Percentiles rank a stretch among this genome's conserved stretches.
Conservation (phyloP, 2,888 invertebrate species). For the Caenorhabditis sp. region DNA sequence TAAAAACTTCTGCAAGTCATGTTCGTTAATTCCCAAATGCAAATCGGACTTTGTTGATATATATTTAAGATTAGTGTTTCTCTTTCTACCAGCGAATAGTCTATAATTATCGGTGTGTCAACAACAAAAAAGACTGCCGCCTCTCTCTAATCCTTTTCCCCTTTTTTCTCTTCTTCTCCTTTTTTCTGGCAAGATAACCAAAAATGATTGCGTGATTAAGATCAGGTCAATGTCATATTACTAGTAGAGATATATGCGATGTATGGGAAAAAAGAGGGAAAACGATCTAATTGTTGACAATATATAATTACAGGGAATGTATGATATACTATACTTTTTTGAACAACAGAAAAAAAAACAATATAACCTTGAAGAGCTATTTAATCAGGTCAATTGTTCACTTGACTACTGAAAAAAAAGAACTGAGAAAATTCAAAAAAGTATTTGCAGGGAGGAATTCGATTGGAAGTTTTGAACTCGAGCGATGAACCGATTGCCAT, state of each 20-base stretch:
- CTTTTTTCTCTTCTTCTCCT: neutral
- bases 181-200: conserved; percentile 1
- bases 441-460: conserved; percentile 83
- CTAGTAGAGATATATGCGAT: neutral
- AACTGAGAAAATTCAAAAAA: conserved; percentile 6
- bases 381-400: conserved; percentile 9
- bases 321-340: neutral
- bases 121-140: no score
- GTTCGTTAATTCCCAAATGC: no score
- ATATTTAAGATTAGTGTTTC: neutral
- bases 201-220: conserved; percentile 15
- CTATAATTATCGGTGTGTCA: neutral
- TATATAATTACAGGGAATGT: neutral
- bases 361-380: no score
- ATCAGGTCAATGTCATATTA: conserved; percentile 42
- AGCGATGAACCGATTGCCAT: conserved; percentile 85
- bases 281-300: neutral
- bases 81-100: neutral
- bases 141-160: neutral
- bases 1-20: neutral
- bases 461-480: conserved; percentile 84
- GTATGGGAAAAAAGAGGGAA: no score
- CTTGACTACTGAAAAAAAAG: neutral
- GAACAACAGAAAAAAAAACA: conserved; percentile 15
- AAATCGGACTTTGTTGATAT: no score